phyloP scores from a whole-genome alignment of 2,113 vertebrate species.

The Rhea americana region DNA sequence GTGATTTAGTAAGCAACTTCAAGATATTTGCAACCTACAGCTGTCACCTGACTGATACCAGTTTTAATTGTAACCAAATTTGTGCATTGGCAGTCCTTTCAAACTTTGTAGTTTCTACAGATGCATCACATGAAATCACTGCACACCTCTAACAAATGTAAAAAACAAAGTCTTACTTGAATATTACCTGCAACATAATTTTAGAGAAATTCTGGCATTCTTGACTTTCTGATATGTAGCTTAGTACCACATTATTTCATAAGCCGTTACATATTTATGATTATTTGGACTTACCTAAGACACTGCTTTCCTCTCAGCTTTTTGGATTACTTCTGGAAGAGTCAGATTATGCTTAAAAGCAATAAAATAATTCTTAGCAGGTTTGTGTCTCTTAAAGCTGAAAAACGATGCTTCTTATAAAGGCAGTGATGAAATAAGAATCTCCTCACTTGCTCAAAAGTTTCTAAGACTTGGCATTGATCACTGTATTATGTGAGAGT shows the following conservation, averaged over 20 bases:
- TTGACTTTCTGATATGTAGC: background rate
- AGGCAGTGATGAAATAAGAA: background rate
- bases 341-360: background rate
- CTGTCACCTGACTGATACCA: background rate
- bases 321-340: background rate
- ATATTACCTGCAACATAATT: background rate
- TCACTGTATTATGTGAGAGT: background rate
- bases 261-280: background rate
- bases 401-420: background rate
- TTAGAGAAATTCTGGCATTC: background rate
- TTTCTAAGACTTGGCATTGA: background rate
- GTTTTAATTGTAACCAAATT: background rate
- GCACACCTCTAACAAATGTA: background rate
- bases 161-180: background rate
- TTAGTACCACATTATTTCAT: background rate
- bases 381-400: background rate
- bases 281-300: background rate
- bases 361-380: background rate
- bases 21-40: background rate
- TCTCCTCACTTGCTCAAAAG: background rate
- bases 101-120: background rate
- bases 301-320: background rate
- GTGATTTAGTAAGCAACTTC: background rate
- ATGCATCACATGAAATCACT: background rate
- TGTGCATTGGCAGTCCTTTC: background rate